Evolutionary conservation across 2,113 vertebrate genomes (phyloP), one percentile per base, ranked within the genome.

Genomic region (Gopherus flavomarginatus): DNA sequence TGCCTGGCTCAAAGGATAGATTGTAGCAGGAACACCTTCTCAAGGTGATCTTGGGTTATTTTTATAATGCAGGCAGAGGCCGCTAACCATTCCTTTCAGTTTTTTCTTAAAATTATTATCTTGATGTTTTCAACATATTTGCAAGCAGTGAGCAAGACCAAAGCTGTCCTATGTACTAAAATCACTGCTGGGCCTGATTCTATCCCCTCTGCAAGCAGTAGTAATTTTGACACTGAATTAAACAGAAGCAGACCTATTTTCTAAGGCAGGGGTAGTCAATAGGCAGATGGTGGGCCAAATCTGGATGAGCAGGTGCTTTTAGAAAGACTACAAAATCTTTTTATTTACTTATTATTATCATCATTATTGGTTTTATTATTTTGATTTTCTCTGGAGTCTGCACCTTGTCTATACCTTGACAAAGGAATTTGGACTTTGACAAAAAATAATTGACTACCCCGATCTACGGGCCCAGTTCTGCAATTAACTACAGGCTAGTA

Each of bases 1-100:
- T 86, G 11, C 11, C 49, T 94, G 53, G 3, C 21, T 90, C 81
- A 93, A 85, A 88, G 31, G 11, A n/a, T 88, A 2, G 5, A 42
- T 38, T 79, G 44, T 87, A 22, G 26, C 50, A 69, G 85, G 21
- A 27, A 85, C 13, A 92, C 7, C 22, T 93, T 90, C 21, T 44
- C 42, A 47, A 80, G 90, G 59, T 77, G 54, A 92, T 59, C n/a
- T 84, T 90, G 59, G 4, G 4, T 79, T 95, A 89, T 95, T 96
- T 96, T 86, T 89, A 62, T 83, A 86, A 44, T 49, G 6, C 24
- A 89, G 85, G 4, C n/a, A 93, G 52, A 89, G 11, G 90, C 79
- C 11, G 6, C 13, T 59, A 90, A 59, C 42, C 31, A 52, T 44
- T 24, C 21, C 50, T 90, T 94, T 81, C 85, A 77, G 69, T 84